A percentile compares a stretch with the other conserved stretches of the same genome.
Conservation (phyloP, 2,888 invertebrate species). For the Conops quadrifasciatus region DNA sequence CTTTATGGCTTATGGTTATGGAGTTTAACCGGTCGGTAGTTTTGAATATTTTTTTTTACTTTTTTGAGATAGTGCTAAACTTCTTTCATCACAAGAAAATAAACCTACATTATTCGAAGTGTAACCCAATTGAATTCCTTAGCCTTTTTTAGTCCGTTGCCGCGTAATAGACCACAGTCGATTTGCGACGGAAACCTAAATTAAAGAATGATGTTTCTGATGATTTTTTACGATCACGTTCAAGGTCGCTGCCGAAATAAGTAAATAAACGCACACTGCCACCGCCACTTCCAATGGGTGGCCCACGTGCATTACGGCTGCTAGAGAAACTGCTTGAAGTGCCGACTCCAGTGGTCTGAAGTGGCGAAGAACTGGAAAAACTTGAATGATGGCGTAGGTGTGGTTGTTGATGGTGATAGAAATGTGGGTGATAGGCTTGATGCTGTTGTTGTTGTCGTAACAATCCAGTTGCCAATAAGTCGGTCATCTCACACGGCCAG, state of each 20-base stretch:
- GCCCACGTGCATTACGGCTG: constrained; percentile 49
- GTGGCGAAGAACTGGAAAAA: constrained; percentile 44
- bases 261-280: constrained; percentile 60
- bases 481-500: constrained; percentile 92
- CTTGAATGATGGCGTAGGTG: constrained; percentile 31
- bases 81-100: too few species aligned
- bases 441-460: constrained; percentile 53
- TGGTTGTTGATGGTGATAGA: constrained; percentile 45
- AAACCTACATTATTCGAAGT: too few species aligned
- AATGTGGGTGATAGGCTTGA: constrained; percentile 39
- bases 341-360: constrained; percentile 47
- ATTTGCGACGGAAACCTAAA: constrained; percentile 63
- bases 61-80: too few species aligned
- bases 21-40: too few species aligned
- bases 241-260: constrained; percentile 63
- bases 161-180: constrained; percentile 63
- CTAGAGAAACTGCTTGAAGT: constrained; percentile 49
- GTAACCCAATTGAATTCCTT: constrained; percentile 29
- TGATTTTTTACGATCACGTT: constrained; percentile 62
- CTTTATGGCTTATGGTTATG: too few species aligned
- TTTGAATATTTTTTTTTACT: too few species aligned
- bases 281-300: constrained; percentile 52
- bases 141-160: constrained; percentile 55
- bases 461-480: constrained; percentile 63
- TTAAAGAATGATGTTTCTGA: constrained; percentile 65